Evolutionary conservation across 2,888 invertebrate species (phyloP).

Genomic region (Agrochola lota): DNA sequence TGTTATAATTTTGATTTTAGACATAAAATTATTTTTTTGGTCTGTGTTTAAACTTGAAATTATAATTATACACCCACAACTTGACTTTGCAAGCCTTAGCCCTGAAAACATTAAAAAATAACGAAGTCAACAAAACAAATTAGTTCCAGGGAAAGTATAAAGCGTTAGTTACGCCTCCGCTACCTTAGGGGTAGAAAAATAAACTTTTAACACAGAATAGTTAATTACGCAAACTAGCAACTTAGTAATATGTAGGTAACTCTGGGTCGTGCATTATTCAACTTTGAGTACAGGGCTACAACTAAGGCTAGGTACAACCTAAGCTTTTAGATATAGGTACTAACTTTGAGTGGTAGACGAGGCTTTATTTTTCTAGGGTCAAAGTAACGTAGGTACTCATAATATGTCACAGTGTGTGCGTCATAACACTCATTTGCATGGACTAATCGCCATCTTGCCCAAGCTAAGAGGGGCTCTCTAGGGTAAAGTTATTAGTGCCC

Average conservation of each 20-base stretch:
- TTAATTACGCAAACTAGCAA: constrained; percentile 51
- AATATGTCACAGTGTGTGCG: constrained; percentile 26
- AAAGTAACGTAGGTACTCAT: background rate
- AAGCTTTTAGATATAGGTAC: background rate
- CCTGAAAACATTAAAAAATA: background rate
- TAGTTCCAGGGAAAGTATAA: constrained; percentile 41
- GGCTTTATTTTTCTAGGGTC: constrained; percentile 5
- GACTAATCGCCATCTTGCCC: constrained; percentile 62
- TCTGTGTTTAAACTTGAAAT: background rate
- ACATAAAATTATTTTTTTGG: background rate
- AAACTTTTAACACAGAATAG: constrained; percentile 44
- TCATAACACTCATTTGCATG: constrained; percentile 66
- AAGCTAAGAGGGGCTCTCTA: constrained; percentile 53
- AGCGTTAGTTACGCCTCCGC: constrained; percentile 34
- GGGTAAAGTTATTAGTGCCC: constrained; percentile 68
- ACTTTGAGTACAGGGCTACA: background rate
- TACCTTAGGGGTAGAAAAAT: constrained; percentile 45
- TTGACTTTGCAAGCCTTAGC: background rate
- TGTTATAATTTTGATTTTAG: background rate
- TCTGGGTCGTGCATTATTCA: constrained; percentile 33
- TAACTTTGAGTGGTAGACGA: background rate
- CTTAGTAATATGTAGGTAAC: constrained; percentile 28
- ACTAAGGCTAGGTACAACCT: too few species aligned
- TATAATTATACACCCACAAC: background rate
- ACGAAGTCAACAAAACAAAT: constrained; percentile 48